These are phyloP conservation scores for Stichodactyla mertensii DNA, from an alignment of 64 coral and sea anemone genomes.

Conservation along the genomic window DNA sequence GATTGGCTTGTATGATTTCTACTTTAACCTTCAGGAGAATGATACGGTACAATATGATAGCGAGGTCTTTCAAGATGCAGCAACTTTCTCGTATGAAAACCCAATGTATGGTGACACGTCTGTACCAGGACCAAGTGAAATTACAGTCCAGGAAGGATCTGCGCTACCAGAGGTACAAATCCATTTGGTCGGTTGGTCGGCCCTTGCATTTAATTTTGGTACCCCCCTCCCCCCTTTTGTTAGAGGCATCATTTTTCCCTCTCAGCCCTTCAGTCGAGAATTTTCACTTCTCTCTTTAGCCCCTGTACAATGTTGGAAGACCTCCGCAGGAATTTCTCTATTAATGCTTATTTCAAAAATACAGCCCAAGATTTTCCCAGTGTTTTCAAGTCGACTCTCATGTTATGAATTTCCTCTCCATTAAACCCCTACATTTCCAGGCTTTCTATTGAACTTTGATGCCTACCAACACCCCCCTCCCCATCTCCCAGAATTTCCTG, in stretches of 20 bases:
- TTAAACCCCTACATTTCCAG: too few relatives aligned
- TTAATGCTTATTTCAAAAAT: too few relatives aligned
- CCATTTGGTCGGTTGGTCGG: background rate
- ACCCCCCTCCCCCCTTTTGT: background rate
- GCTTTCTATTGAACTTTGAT: too few relatives aligned
- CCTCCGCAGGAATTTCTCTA: too few relatives aligned
- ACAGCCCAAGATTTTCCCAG: too few relatives aligned
- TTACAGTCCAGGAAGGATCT: background rate
- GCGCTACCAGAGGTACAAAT: background rate
- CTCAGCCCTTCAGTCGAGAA: background rate
- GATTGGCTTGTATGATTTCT: background rate
- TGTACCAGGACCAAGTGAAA: background rate
- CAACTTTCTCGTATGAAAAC: conserved; percentile 1
- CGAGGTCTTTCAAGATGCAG: background rate
- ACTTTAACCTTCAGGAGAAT: background rate
- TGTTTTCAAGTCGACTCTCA: too few relatives aligned
- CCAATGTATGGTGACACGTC: conserved; percentile 11
- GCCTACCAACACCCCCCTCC: too few relatives aligned
- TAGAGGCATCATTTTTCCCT: background rate
- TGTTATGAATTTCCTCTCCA: too few relatives aligned
- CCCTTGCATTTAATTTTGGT: background rate
- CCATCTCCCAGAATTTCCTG: too few relatives aligned
- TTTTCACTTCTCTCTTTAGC: too few relatives aligned
- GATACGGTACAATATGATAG: conserved; percentile 11
- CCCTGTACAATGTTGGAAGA: too few relatives aligned